These are phyloP conservation scores for Atherix ibis DNA, from an alignment of 2,888 invertebrate species.

Conservation along the genomic window DNA sequence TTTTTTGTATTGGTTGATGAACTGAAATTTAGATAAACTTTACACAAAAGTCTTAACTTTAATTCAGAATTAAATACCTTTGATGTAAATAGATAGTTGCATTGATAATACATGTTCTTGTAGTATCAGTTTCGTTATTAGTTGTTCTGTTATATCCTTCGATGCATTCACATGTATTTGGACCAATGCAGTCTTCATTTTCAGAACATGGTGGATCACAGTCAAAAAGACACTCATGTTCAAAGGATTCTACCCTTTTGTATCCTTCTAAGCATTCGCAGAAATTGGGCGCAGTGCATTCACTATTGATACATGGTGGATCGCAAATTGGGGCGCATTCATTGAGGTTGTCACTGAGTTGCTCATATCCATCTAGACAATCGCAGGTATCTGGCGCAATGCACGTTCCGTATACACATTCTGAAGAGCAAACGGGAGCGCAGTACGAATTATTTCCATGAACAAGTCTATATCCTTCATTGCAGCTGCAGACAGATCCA, in stretches of 20 bases:
- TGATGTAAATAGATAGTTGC: no score
- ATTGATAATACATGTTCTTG: no score
- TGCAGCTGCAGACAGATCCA: no score
- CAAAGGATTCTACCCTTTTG: constrained; percentile 18
- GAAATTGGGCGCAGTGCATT: constrained; percentile 40
- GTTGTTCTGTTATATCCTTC: constrained; percentile 24
- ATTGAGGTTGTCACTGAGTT: constrained; percentile 11
- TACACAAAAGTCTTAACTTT: no score
- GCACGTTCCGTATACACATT: constrained; percentile 21
- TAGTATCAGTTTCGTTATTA: no score
- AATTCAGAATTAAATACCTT: no score
- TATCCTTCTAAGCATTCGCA: constrained; percentile 39
- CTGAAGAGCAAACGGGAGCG: no score
- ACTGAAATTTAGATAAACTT: no score
- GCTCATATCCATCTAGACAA: constrained; percentile 23
- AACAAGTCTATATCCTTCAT: no score
- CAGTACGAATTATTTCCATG: no score
- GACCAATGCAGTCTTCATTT: constrained; percentile 47
- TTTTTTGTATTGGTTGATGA: no score
- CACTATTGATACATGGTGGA: constrained; percentile 17
- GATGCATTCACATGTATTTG: constrained; percentile 36
- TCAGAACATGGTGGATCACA: constrained; percentile 37
- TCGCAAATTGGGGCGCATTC: background rate
- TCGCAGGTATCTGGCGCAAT: constrained; percentile 24
- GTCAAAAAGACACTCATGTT: constrained; percentile 20